Conservation (phyloP, 2,113 vertebrate species). For the Ceyx cyanopectus region DNA sequence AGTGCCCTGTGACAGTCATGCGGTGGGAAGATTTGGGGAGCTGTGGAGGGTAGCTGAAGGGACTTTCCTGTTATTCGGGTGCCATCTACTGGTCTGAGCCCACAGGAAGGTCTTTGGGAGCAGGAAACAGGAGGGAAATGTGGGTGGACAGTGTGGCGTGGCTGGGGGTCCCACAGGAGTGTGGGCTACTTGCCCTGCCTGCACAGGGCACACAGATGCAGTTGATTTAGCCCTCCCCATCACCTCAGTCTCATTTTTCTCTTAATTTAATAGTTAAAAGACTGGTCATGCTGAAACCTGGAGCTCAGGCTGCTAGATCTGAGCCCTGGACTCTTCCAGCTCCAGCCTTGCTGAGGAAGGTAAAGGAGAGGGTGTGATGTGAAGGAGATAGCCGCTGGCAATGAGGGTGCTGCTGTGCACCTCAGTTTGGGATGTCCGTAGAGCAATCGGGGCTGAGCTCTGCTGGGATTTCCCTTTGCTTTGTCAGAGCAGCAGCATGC, state of each 20-base stretch:
- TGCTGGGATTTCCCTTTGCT: background rate
- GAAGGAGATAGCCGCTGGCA: rapidly evolving
- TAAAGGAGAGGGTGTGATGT: rapidly evolving
- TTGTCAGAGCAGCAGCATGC: background rate
- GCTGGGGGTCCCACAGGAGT: rapidly evolving
- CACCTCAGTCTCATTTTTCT: rapidly evolving
- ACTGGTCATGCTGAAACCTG: rapidly evolving
- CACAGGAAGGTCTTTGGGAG: background rate
- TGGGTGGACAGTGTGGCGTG: rapidly evolving
- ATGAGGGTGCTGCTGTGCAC: rapidly evolving
- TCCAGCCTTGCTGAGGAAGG: background rate
- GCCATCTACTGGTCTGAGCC: slow-evolving; percentile 62
- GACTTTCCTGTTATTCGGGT: slow-evolving; percentile 49
- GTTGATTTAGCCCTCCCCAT: rapidly evolving
- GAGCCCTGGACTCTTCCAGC: background rate
- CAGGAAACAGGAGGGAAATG: background rate
- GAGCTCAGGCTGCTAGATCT: background rate
- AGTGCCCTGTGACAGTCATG: rapidly evolving
- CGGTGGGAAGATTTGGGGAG: background rate
- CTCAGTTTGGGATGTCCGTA: background rate
- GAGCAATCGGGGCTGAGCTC: background rate
- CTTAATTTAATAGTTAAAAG: background rate
- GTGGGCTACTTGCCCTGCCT: rapidly evolving
- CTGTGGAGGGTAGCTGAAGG: background rate
- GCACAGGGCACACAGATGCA: rapidly evolving